Conservation (phyloP, 2,113 vertebrate species). For the Cynocephalus volans region DNA sequence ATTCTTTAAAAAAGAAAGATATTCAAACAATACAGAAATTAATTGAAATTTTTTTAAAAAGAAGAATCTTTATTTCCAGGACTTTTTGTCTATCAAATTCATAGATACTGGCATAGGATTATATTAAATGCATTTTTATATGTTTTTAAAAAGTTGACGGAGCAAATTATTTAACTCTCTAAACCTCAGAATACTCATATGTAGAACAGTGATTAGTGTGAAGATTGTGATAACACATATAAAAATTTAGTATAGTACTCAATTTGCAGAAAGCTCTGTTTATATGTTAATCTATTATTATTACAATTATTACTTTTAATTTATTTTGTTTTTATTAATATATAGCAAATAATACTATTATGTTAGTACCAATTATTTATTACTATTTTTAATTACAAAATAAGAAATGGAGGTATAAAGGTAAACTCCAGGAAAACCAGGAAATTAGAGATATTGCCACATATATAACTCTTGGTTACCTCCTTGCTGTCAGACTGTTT, state of each 20-base stretch:
- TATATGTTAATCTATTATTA: background rate
- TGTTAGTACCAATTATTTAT: background rate
- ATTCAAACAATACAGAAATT: too few species aligned
- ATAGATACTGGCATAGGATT: background rate
- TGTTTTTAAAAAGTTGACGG: background rate
- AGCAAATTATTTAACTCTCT: constrained; percentile 8
- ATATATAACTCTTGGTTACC: background rate
- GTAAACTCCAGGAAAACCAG: background rate
- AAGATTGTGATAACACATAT: background rate
- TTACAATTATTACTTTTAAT: background rate
- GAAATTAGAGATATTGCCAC: background rate
- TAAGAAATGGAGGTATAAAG: background rate
- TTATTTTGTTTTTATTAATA: background rate
- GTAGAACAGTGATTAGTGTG: background rate
- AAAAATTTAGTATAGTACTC: background rate
- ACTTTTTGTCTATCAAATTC: background rate
- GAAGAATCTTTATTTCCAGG: background rate
- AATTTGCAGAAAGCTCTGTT: background rate
- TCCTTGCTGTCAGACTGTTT: background rate
- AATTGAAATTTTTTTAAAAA: background rate
- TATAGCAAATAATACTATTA: background rate
- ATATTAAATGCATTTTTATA: background rate
- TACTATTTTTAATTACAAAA: background rate
- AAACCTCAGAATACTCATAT: background rate
- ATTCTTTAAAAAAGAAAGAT: too few species aligned